Base-by-base conservation (phyloP, 2,113 vertebrate species). In the Psephotus haematonotus region DNA sequence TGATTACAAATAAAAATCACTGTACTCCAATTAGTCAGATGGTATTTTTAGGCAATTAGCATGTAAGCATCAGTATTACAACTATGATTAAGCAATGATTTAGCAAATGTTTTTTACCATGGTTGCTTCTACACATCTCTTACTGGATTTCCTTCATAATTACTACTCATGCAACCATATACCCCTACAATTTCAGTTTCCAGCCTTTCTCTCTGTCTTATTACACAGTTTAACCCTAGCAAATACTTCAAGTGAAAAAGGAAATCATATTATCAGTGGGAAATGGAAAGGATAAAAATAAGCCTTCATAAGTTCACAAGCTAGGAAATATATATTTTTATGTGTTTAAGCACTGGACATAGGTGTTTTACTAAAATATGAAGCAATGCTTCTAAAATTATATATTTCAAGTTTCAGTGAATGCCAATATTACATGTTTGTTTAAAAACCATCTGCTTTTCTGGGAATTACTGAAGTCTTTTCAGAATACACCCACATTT, bases 1-100 rank as follows among this genome's bases (percentile, higher is more conserved):
- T 59, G 79, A 91, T 62, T 82, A 60, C 69, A 92, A 92, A 94
- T 77, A 87, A 92, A 94, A 94, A 78, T 84, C 41, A 83, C 60
- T 83, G 44, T 81, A 74, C 60, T 71, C 81, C 59, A 80, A 53
- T 90, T 88, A 83, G 57, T 80, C 53, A 49, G 65, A 75, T 47
- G 39, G 3, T 43, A 84, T 86, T 94, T 92, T 95, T 86, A 93
- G 43, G 50, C 47, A 93, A 91, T 81, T 96, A 86, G 77, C 62
- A 85, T 47, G 76, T 81, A 88, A 93, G 82, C 41, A 79, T 95
- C 86, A 84, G 43, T 76, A 92, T 86, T 83, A 92, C 57, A 84
- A 92, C 74, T 59, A 89, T 28, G 62, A 92, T 95, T 92, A 82
- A 93, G 69, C 31, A 91, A 89, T 71, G 72, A 88, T 77, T 90